phyloP scores from a whole-genome alignment of 92 coral and sea anemone species.

The Pocillopora grandis region DNA sequence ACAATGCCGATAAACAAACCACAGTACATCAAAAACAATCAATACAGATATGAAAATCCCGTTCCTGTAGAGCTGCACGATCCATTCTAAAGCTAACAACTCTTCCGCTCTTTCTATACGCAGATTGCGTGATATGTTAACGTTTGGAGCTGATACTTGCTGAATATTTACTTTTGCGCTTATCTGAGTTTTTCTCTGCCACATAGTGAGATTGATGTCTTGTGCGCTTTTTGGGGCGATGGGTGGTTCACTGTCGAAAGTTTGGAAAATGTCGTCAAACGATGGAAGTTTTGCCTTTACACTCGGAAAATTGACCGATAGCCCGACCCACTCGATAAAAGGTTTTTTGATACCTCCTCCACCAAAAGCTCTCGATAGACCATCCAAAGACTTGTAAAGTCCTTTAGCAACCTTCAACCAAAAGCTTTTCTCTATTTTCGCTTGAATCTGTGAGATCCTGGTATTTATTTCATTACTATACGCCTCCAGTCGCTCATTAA shows the following conservation, averaged over 20 bases:
- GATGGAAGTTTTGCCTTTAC: slow-evolving; percentile 52
- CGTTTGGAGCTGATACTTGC: slow-evolving; percentile 32
- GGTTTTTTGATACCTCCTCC: slow-evolving; percentile 55
- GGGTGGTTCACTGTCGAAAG: slow-evolving; percentile 14
- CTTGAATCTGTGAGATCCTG: slow-evolving; percentile 48
- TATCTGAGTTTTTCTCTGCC: neutral
- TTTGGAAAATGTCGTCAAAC: slow-evolving; percentile 55
- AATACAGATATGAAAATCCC: slow-evolving; percentile 69
- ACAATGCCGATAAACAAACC: slow-evolving; percentile 79
- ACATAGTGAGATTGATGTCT: neutral
- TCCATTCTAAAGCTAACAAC: slow-evolving; percentile 75
- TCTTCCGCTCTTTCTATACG: slow-evolving; percentile 50
- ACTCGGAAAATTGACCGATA: slow-evolving; percentile 63
- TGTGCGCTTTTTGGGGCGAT: neutral
- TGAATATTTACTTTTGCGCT: slow-evolving; percentile 30
- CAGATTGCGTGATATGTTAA: slow-evolving; percentile 61
- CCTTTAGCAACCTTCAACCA: slow-evolving; percentile 73
- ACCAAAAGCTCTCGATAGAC: slow-evolving; percentile 46
- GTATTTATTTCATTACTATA: slow-evolving; percentile 63
- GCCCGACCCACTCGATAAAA: slow-evolving; percentile 76
- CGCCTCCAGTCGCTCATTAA: slow-evolving; percentile 44
- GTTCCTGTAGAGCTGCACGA: slow-evolving; percentile 47
- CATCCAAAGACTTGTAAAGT: slow-evolving; percentile 46
- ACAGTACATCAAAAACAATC: slow-evolving; percentile 63
- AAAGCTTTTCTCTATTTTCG: slow-evolving; percentile 53